A percentile compares a stretch with the other conserved stretches of the same genome.
Evolutionary conservation across 2,888 invertebrate genomes (phyloP).

Genomic region (Pandemis corylana): DNA sequence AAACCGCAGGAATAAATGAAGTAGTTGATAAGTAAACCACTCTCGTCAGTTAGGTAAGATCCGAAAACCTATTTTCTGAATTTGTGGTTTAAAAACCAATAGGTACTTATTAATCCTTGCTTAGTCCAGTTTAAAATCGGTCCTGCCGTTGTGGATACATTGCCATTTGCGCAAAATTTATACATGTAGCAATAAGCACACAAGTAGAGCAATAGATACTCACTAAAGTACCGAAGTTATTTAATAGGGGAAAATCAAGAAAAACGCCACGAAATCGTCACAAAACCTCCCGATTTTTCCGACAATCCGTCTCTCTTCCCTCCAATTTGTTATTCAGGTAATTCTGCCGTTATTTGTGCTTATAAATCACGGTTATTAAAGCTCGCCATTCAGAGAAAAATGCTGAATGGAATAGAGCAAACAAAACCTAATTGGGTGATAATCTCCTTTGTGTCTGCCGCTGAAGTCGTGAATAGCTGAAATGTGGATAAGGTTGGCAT

Average conservation of each 20-base stretch:
- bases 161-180: too few species aligned
- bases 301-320: constrained; percentile 50
- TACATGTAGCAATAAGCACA: too few species aligned
- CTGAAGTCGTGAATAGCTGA: constrained; percentile 28
- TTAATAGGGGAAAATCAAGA: constrained; percentile 17
- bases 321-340: constrained; percentile 62
- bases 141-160: too few species aligned
- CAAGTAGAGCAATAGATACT: constrained; percentile 1
- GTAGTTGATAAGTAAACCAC: too few species aligned
- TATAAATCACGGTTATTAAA: constrained; percentile 62
- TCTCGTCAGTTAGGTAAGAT: too few species aligned
- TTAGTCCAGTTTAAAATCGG: not conserved
- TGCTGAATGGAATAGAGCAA: constrained; percentile 36
- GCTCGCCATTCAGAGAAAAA: constrained; percentile 42
- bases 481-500: constrained; percentile 26
- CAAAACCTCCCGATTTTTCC: constrained; percentile 46
- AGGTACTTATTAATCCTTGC: too few species aligned
- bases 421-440: constrained; percentile 41
- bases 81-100: too few species aligned
- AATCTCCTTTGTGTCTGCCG: constrained; percentile 35
- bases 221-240: constrained; percentile 13
- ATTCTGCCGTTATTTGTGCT: constrained; percentile 58
- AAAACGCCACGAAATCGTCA: constrained; percentile 35
- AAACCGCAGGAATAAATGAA: too few species aligned
- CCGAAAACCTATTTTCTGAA: too few species aligned